phyloP scores from a whole-genome alignment of 2,797 vertebrate species.

The Chelidonichthys spinosus region DNA sequence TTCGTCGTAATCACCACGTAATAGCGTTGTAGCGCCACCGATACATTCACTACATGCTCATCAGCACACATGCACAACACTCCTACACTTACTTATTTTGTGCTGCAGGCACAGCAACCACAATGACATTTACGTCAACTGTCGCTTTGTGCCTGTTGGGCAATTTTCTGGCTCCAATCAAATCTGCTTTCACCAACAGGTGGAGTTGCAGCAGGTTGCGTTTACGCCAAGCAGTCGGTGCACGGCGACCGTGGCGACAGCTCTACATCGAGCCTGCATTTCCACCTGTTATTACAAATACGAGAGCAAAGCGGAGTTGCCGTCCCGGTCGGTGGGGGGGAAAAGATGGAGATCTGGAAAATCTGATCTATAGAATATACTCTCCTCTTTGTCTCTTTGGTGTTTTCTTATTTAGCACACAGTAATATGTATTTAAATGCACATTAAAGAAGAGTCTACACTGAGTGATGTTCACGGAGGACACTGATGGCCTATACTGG shows the following conservation, averaged over 20 bases:
- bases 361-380: background rate
- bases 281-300: constrained; percentile 10
- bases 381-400: background rate
- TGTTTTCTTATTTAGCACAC: constrained; percentile 9
- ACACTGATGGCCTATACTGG: background rate
- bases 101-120: constrained; percentile 1
- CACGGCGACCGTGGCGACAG: constrained; percentile 6
- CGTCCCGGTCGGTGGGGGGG: background rate
- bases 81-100: background rate
- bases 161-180: constrained; percentile 27
- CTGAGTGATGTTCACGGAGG: background rate
- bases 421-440: constrained; percentile 3
- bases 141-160: constrained; percentile 4
- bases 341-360: background rate
- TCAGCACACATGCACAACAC: background rate
- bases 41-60: background rate
- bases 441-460: background rate
- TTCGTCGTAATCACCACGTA: constrained; percentile 4
- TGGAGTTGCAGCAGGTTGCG: constrained; percentile 31
- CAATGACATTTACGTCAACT: constrained; percentile 13
- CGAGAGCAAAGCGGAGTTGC: background rate
- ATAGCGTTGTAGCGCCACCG: background rate
- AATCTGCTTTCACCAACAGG: constrained; percentile 17
- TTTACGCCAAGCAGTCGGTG: constrained; percentile 29
- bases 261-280: constrained; percentile 17